phyloP scores from a whole-genome alignment of 2,797 vertebrate genomes.

The Staurois parvus region DNA sequence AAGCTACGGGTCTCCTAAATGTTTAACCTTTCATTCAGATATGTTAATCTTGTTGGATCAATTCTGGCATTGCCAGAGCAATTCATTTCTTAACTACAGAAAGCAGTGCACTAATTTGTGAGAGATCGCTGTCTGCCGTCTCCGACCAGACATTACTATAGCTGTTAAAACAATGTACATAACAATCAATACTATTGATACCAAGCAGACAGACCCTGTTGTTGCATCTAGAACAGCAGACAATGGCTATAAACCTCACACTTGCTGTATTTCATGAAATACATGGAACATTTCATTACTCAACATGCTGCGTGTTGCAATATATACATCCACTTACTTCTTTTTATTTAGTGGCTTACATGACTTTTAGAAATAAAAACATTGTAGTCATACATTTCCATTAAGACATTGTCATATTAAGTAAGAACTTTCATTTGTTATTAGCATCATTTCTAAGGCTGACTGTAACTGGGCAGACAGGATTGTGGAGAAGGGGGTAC shows the following conservation, averaged over 20 bases:
- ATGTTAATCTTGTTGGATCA: conserved; percentile 41
- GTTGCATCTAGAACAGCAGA: conserved; percentile 39
- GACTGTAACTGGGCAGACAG: too few species aligned
- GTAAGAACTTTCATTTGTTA: too few species aligned
- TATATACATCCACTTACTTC: too few species aligned
- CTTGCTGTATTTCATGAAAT: conserved; percentile 1
- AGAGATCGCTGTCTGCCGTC: conserved; percentile 41
- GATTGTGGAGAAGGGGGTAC: too few species aligned
- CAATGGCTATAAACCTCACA: conserved; percentile 35
- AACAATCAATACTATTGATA: conserved; percentile 55
- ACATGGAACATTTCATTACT: neutral
- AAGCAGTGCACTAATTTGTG: conserved; percentile 39
- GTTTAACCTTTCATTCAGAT: conserved; percentile 31
- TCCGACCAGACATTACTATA: conserved; percentile 50
- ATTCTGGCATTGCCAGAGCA: conserved; percentile 31
- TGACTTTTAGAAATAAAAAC: too few species aligned
- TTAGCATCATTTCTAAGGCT: too few species aligned
- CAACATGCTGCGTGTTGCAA: neutral
- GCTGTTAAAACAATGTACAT: conserved; percentile 54
- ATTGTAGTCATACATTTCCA: too few species aligned
- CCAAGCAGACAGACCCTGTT: conserved; percentile 12
- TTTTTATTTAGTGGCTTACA: too few species aligned
- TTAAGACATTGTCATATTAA: too few species aligned
- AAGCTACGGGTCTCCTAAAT: conserved; percentile 2
- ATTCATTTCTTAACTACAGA: conserved; percentile 36